Percentiles rank a stretch among this genome's conserved stretches.
Evolutionary conservation across 2,888 invertebrate genomes (phyloP).

Genomic region (Arge pagana): DNA sequence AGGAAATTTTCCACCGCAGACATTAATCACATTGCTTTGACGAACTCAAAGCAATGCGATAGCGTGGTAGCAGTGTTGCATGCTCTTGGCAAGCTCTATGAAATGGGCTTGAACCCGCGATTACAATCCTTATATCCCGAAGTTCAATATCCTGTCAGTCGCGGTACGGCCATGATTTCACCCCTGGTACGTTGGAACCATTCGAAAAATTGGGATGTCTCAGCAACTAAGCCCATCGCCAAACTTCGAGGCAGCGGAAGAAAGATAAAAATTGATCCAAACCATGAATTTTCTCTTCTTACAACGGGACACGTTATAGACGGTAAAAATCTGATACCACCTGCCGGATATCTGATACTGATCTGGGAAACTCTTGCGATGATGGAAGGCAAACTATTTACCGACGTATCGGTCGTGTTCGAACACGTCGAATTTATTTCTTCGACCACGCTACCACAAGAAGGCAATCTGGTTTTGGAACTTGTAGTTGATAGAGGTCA

Average conservation of each 20-base stretch:
- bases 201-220: slow-evolving; percentile 75
- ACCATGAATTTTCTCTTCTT: slow-evolving; percentile 72
- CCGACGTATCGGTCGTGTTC: slow-evolving; percentile 79
- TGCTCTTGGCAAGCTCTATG: slow-evolving; percentile 74
- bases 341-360: slow-evolving; percentile 78
- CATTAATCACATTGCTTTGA: slow-evolving; percentile 76
- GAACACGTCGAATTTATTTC: slow-evolving; percentile 83
- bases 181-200: slow-evolving; percentile 91
- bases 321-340: slow-evolving; percentile 82
- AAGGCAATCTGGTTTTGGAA: slow-evolving; percentile 62
- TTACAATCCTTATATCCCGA: slow-evolving; percentile 77
- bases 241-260: slow-evolving; percentile 72
- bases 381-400: slow-evolving; percentile 68
- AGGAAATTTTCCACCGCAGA: slow-evolving; percentile 73
- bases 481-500: slow-evolving; percentile 66
- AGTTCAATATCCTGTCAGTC: slow-evolving; percentile 80
- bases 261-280: slow-evolving; percentile 64
- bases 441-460: slow-evolving; percentile 78
- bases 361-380: slow-evolving; percentile 81
- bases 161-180: slow-evolving; percentile 83
- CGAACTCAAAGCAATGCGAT: slow-evolving; percentile 72
- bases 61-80: slow-evolving; percentile 66
- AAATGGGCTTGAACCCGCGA: slow-evolving; percentile 75
- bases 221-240: slow-evolving; percentile 70
- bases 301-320: slow-evolving; percentile 83